A percentile compares a stretch with the other conserved stretches of the same genome.
Conservation (phyloP, 2,797 vertebrate species). For the Leptoclinus maculatus region DNA sequence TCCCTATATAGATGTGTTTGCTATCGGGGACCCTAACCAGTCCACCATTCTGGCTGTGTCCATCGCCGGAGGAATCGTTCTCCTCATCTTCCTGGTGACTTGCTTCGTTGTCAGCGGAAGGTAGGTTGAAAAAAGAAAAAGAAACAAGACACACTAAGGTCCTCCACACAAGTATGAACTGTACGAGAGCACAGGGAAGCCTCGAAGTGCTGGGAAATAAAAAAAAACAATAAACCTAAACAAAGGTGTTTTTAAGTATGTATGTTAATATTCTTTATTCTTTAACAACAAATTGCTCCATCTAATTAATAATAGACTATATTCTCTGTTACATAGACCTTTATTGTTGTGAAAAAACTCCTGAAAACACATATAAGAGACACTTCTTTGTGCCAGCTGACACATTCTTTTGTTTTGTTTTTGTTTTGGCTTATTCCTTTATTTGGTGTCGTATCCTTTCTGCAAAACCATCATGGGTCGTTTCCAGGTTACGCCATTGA, state of each 20-base stretch:
- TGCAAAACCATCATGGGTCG: neutral
- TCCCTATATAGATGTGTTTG: conserved; percentile 82
- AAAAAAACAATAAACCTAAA: neutral
- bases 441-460: conserved; percentile 1
- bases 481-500: conserved; percentile 11
- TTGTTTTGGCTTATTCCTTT: neutral
- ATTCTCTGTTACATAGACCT: neutral
- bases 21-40: conserved; percentile 89
- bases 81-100: conserved; percentile 88
- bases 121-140: conserved; percentile 63
- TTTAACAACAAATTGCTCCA: neutral
- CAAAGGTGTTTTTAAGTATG: neutral
- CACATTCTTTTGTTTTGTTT: neutral
- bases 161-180: neutral
- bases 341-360: neutral
- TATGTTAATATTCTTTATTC: neutral
- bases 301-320: neutral
- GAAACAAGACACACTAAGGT: neutral
- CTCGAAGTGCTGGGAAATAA: too few species aligned
- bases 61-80: conserved; percentile 85
- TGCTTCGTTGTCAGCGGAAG: conserved; percentile 89
- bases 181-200: neutral
- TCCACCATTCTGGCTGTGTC: conserved; percentile 88
- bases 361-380: neutral
- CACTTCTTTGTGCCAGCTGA: neutral